Base-by-base conservation (phyloP, 2,888 invertebrate genomes). In the Temnothorax ravouxi region DNA sequence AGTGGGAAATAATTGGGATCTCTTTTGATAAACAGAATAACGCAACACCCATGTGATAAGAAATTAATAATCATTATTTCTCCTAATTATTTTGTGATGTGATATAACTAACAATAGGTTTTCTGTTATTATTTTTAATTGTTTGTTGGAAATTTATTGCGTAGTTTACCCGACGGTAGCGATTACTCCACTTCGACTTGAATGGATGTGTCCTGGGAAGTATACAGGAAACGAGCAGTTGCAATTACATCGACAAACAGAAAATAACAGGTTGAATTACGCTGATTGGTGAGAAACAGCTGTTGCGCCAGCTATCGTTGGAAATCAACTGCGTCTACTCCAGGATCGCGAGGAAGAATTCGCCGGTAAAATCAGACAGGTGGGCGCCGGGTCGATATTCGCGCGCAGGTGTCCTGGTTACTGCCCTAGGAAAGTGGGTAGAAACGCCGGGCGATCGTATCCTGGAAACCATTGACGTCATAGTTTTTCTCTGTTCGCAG, bases 381-480 rank as follows among this genome's bases (percentile, higher is more conserved):
- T 79, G 69, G 71, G 25, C 34, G 71, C 3, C 25, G 5, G 5
- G 61, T 80, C 79, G 79, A 80, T 80, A 80, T 34, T 71, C 8
- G 13, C 47, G 79, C 79, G 79, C 79, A 80, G 21, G 59, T 80
- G 72, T 71, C 47, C 79, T 80, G 38, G 13, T 71, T 25, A 34
- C 34, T 29, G 11, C 59, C 38, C 59, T 9, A 47, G 72, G 13
- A 47, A 80, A 47, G 47, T 47, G 59, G 56, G 59, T 69, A 79
- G 71, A 8, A 59, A n/a, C 6, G 21, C 15, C 29, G 34, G 29
- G 29, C 67, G 34, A 80, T 66, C 47, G 79, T 80, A 80, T 71
- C 79, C 59, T 80, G 79, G 79, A 80, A 59, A 80, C 79, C 72
- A 38, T 59, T 80, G 79, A 80, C 79, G 79, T 80, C 79, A 80